These are phyloP conservation scores for Thymelicus acteon DNA, from an alignment of 2,888 invertebrate genomes.

Conservation along the genomic window DNA sequence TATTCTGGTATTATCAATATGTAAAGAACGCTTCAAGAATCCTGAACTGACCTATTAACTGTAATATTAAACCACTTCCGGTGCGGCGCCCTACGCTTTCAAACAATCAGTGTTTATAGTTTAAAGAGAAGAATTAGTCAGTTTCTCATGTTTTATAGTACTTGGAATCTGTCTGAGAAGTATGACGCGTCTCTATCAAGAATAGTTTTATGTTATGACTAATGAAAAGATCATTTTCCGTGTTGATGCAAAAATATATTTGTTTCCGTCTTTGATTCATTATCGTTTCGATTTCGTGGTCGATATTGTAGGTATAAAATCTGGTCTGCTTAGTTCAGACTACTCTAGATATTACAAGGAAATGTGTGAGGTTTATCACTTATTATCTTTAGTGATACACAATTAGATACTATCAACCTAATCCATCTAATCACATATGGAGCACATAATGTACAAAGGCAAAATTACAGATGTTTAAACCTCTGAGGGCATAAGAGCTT, in stretches of 20 bases:
- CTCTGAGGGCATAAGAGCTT: too few species aligned
- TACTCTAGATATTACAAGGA: too few species aligned
- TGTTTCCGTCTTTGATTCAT: not conserved
- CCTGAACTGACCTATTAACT: not conserved
- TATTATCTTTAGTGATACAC: too few species aligned
- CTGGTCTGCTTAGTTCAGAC: too few species aligned
- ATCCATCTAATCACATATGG: too few species aligned
- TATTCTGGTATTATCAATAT: not conserved
- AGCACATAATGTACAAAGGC: too few species aligned
- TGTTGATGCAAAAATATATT: not conserved
- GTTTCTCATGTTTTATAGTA: conserved; percentile 19
- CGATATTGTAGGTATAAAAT: too few species aligned
- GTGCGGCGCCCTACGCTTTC: not conserved
- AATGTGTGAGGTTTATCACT: too few species aligned
- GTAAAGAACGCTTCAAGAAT: not conserved
- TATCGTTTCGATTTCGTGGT: too few species aligned
- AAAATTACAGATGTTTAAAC: too few species aligned
- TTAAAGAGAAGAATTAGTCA: conserved; percentile 21
- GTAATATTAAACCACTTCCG: not conserved
- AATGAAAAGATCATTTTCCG: not conserved
- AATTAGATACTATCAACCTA: too few species aligned
- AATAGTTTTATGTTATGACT: conserved; percentile 3
- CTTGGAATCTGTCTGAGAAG: conserved; percentile 24
- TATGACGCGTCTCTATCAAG: conserved; percentile 20
- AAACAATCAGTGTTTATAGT: not conserved